phyloP scores from a whole-genome alignment of 2,113 vertebrate species.

The Ginglymostoma cirratum region DNA sequence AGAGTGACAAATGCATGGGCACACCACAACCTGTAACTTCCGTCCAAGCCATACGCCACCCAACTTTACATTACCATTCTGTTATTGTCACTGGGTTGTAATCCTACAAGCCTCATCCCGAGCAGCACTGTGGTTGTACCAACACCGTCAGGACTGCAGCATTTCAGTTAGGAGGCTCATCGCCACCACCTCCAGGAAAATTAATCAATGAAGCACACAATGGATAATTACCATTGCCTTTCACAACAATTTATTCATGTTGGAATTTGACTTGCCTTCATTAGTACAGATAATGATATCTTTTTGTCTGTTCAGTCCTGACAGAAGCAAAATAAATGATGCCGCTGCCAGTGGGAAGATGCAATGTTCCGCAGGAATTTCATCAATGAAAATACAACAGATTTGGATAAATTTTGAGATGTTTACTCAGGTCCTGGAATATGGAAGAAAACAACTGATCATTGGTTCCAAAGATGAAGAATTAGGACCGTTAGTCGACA shows the following conservation, averaged over 20 bases:
- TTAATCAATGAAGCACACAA: too few relatives aligned
- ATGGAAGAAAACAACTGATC: slow-evolving; percentile 67
- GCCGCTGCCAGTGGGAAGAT: background rate
- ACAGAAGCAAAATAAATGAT: background rate
- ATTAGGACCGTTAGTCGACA: slow-evolving; percentile 54
- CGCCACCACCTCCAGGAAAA: too few relatives aligned
- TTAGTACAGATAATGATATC: background rate
- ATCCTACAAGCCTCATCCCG: too few relatives aligned
- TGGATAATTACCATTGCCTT: background rate
- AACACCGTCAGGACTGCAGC: too few relatives aligned
- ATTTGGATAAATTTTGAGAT: slow-evolving; percentile 63
- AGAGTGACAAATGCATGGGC: too few relatives aligned
- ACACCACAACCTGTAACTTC: too few relatives aligned
- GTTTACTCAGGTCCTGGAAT: slow-evolving; percentile 57
- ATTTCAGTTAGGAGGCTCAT: too few relatives aligned
- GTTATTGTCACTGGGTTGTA: too few relatives aligned
- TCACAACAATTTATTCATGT: background rate
- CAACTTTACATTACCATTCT: too few relatives aligned
- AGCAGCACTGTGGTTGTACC: too few relatives aligned
- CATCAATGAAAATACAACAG: slow-evolving; percentile 42
- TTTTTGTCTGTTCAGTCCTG: background rate
- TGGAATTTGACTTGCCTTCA: slow-evolving; percentile 6
- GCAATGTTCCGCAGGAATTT: background rate
- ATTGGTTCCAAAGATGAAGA: slow-evolving; percentile 48
- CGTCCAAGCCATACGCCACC: too few relatives aligned